Base-by-base conservation (phyloP, 1,140 invertebrate genomes). In the Drosophila pachea region DNA sequence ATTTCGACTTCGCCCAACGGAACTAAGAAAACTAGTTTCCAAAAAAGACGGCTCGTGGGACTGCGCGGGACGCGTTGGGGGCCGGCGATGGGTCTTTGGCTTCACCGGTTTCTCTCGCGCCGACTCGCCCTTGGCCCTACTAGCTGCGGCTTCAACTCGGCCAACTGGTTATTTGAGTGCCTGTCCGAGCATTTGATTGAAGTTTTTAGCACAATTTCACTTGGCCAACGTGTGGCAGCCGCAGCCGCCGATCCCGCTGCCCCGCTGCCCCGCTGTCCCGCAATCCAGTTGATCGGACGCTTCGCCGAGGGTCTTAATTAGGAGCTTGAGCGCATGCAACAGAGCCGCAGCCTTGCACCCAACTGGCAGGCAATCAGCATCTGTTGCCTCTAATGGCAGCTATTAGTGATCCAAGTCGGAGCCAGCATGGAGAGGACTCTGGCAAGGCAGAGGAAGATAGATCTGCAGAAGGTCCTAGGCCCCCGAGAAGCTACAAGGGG, bases 141-240 rank as follows among this genome's bases (percentile, higher is more conserved):
- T 55, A 11, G 1, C 7, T 7, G 35, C 48, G n/a, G 33, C 52
- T 56, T 29, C 35, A 43, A 14, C 32, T 56, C 8, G 52, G 36
- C 16, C 22, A 71, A 79, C 75, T 52, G 72, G 81, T 78, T 78
- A 40, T 52, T 64, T 43, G 49, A 52, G 32, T 35, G 48, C 53
- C 14, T 52, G 42, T 32, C 59, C 35, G 61, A 55, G 40, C 76
- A 60, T 84, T 82, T 83, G 78, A 83, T 83, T 84, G 54, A 78
- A 84, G 75, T 74, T 67, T 55, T 49, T 59, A 70, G 73, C 67
- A 49, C 52, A 65, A 74, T 54, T 68, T 68, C 66, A 59, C 58
- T 61, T 56, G 50, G 52, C 16, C 50, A 43, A 52, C 6, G 55
- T 12, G 12, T 2, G n/a, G 40, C 22, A 22, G 22, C 22, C 1